Base-by-base conservation (phyloP, 2,888 invertebrate genomes). In the Helleia helle region DNA sequence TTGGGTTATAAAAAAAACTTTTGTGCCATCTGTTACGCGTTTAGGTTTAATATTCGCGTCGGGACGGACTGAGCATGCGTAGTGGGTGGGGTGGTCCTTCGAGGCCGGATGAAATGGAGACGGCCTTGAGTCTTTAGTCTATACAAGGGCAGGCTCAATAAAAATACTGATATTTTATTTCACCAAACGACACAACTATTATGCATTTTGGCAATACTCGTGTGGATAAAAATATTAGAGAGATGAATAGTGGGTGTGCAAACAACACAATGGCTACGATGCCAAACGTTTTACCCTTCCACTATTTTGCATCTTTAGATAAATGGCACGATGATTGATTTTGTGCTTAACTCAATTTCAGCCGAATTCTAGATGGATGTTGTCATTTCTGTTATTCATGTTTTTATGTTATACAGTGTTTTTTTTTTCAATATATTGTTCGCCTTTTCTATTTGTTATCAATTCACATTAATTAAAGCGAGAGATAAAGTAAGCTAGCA, bases 41-140 rank as follows among this genome's bases (percentile, higher is more conserved):
- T 7, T 22, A 22, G 22, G 22, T 8, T 22, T 5, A 7, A 22
- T 22, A 22, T 22, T 5, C 7, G 5, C 3, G 22, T n/a, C n/a
- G n/a, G n/a, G 4, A 22, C 2, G 47, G 50, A 54, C 44, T 49
- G 62, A 56, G 69, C 66, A 71, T 69, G 66, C 65, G 63, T 59
- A 56, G 39, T 48, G 48, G 56, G 52, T 54, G 50, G 48, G 56
- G 59, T 57, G 53, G 54, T 48, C 49, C 48, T 54, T 59, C 55
- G 58, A 58, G 57, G 58, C 50, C 58, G 62, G 63, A 65, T 59
- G 61, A 50, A 49, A 55, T 55, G 50, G 61, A 51, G 49, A 55
- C 55, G 49, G 49, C 75, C 75, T 76, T 75, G 70, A 71, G 18
- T 22, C 18, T 34, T 18, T 22, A 8, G 52, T 55, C 50, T 59